Evolutionary conservation across 2,797 vertebrate genomes (phyloP), one percentile per base, ranked within the genome.

Genomic region (Antrozous pallidus): DNA sequence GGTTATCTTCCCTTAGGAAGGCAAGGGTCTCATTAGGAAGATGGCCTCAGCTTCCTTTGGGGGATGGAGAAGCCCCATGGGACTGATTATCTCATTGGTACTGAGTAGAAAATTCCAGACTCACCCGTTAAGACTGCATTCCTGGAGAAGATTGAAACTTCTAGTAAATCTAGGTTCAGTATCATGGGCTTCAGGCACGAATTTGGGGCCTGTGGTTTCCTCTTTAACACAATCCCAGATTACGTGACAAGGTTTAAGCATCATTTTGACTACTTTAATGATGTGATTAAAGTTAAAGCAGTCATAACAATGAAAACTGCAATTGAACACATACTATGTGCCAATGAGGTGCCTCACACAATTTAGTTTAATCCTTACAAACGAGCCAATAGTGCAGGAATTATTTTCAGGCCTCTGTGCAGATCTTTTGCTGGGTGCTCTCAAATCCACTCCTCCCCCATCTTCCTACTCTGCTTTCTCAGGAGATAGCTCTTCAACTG

Each of bases 301-400:
- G 31, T 20, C 69, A 40, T 38, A 45, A 58, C n/a, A 81, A 81
- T 14, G 84, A 31, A 85, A 75, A 49, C 33, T 86, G 51, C 33
- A 67, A 9, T 0, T 54, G 49, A 51, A 65, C 63, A 54, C 18
- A 11, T 31, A 0, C 49, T 18, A 3, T 31, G 0, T 36, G 10
- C 47, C 69, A 51, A 14, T 14, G 1, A 69, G 74, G 33, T 40
- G 17, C 18, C 16, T 84, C 51, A 3, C 38, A 42, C 0, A 1
- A 16, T 42, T 91, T 38, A 40, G 8, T n/a, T 77, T 77, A 45
- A 38, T 51, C 40, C 61, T 92, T 24, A 40, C 20, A 67, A 80
- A 31, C 3, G 38, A 88, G n/a, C 17, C 24, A 63, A 12, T 42
- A n/a, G 28, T 0, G 0, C 28, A 24, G 4, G 9, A 2, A 58